Evolutionary conservation across 2,797 vertebrate genomes (phyloP).

Genomic region (Melanotaenia parkinsoni): DNA sequence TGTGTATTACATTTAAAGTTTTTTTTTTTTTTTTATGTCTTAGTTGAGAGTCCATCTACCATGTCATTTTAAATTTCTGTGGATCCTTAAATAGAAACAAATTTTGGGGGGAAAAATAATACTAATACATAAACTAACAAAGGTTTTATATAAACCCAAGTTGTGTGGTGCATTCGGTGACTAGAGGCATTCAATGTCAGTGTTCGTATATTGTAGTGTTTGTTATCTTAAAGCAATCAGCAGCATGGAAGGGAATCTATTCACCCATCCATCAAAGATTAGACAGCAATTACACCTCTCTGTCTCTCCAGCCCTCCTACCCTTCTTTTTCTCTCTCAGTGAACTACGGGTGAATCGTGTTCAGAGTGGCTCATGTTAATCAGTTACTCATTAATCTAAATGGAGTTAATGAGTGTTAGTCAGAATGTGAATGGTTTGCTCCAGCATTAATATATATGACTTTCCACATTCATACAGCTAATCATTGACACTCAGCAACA

Average conservation of each 20-base stretch:
- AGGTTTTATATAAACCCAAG: conserved; percentile 10
- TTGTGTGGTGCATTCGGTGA: neutral
- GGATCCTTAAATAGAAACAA: neutral
- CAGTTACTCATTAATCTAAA: conserved; percentile 71
- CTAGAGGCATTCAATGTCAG: conserved; percentile 25
- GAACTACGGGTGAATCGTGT: conserved; percentile 33
- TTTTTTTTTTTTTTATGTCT: too few relatives aligned
- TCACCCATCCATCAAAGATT: conserved; percentile 57
- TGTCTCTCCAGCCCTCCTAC: conserved; percentile 19
- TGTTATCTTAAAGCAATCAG: conserved; percentile 42
- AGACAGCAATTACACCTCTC: conserved; percentile 50
- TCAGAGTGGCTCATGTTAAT: conserved; percentile 62
- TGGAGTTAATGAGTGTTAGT: conserved; percentile 69
- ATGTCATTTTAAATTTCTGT: neutral
- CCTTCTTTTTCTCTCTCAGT: conserved; percentile 18
- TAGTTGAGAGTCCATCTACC: neutral
- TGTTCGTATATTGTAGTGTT: conserved; percentile 28
- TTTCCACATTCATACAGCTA: conserved; percentile 56
- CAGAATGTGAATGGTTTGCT: conserved; percentile 59
- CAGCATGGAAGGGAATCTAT: conserved; percentile 50
- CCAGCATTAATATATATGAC: conserved; percentile 62
- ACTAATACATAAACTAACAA: neutral
- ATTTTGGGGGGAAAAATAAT: neutral
- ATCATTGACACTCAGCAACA: conserved; percentile 34
- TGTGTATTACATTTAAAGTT: neutral